A percentile compares a stretch with the other conserved stretches of the same genome.
Conservation (phyloP, 2,888 invertebrate genomes). For the Sinhomidia bicolor region DNA sequence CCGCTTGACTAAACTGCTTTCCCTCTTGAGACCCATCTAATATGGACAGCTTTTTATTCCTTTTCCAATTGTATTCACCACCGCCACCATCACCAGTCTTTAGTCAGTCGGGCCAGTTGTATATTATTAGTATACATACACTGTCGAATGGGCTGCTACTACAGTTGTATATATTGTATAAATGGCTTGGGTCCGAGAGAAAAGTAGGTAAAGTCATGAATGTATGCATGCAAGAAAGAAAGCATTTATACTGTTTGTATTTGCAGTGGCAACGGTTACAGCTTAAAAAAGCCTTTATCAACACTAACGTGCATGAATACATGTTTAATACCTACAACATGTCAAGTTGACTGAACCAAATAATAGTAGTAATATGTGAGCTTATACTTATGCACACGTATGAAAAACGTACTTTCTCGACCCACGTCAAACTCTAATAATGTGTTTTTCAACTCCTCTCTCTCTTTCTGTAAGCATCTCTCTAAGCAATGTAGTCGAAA, state of each 20-base stretch:
- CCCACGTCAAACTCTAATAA: background rate
- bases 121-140: constrained; percentile 29
- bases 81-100: constrained; percentile 20
- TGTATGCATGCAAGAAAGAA: constrained; percentile 8
- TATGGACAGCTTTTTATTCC: constrained; percentile 69
- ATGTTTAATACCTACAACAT: constrained; percentile 52
- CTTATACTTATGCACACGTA: constrained; percentile 12
- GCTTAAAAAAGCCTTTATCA: constrained; percentile 40
- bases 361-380: constrained; percentile 30
- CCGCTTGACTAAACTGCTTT: constrained; percentile 73
- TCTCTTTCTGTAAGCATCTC: background rate
- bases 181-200: background rate
- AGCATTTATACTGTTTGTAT: constrained; percentile 27
- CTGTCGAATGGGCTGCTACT: background rate
- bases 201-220: constrained; percentile 58
- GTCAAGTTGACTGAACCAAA: constrained; percentile 69
- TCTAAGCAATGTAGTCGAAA: background rate
- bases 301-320: constrained; percentile 33
- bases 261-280: constrained; percentile 42
- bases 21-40: constrained; percentile 72
- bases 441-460: background rate
- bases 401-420: constrained; percentile 36
- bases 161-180: background rate
- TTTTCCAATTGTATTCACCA: constrained; percentile 61
- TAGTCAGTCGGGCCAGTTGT: constrained; percentile 47